These are phyloP conservation scores for Corythoichthys haematopterus DNA, from an alignment of 2,113 vertebrate genomes.

Conservation along the genomic window DNA sequence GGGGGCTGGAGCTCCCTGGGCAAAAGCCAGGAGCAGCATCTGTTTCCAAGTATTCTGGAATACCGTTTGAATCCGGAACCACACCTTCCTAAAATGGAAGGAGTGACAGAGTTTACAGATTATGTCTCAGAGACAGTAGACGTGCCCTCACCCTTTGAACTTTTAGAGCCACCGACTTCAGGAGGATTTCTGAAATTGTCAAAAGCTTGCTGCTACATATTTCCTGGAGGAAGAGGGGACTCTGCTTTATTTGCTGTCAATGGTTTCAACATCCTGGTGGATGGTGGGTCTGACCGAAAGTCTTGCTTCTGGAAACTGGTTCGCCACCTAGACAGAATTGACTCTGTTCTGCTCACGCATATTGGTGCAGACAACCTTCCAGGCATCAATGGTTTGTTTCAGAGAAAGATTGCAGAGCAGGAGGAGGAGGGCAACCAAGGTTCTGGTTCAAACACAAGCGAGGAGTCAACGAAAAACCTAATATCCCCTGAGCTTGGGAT, in stretches of 20 bases:
- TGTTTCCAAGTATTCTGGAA: constrained; percentile 76
- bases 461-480: constrained; percentile 94
- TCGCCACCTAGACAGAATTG: constrained; percentile 91
- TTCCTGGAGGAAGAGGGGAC: constrained; percentile 93
- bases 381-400: constrained; percentile 92
- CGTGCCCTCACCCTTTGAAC: constrained; percentile 90
- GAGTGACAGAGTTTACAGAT: constrained; percentile 88
- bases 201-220: constrained; percentile 98
- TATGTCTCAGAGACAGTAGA: constrained; percentile 94
- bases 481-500: constrained; percentile 96
- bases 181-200: constrained; percentile 97
- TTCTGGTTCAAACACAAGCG: constrained; percentile 85
- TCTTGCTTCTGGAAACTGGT: constrained; percentile 99
- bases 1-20: constrained; percentile 87
- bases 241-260: constrained; percentile 96
- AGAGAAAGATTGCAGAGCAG: constrained; percentile 93
- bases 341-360: constrained; percentile 93
- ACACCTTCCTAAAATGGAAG: constrained; percentile 87
- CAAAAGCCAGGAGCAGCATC: constrained; percentile 74
- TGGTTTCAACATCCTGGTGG: constrained; percentile 95
- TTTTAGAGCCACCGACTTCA: constrained; percentile 93
- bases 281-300: constrained; percentile 91
- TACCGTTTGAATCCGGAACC: constrained; percentile 85
- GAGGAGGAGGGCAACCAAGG: constrained; percentile 90
- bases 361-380: constrained; percentile 96